Evolutionary conservation across 2,113 vertebrate genomes (phyloP), one percentile per base, ranked within the genome.

Genomic region (Cyanoliseus patagonus): DNA sequence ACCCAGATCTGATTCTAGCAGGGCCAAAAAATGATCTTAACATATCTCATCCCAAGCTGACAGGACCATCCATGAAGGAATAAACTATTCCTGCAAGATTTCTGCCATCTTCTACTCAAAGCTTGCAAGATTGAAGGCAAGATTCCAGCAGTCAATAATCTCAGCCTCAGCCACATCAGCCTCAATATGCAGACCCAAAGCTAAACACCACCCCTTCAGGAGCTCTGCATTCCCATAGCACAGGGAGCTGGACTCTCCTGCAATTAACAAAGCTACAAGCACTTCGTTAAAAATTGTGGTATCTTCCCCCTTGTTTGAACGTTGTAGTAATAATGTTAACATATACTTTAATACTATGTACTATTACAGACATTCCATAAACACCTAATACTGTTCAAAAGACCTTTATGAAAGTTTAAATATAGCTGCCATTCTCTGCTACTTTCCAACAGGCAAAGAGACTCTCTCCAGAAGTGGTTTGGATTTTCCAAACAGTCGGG

Each of bases 331-430:
- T 33, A 66, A 73, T 2, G 39, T 75, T 75, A 88, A 83, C 67
- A 89, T 74, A 37, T 31, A 44, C 39, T 83, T 96, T 69, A 74
- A 69, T 68, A 49, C 31, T 42, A 33, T 42, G n/a, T 46, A 46
- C 37, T 52, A 41, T 28, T 73, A 85, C 91, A 94, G 88, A 59
- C 63, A 59, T 95, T 87, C 63, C 92, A 89, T 94, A 91, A 95
- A 94, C 83, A 92, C 81, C 74, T 83, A 86, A 87, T 59, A 52
- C 80, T 70, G 13, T 66, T 75, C 86, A 78, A 39, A 96, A 90
- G 47, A 68, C 35, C 18, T 91, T 93, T 90, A 90, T 30, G 92
- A 37, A 92, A 69, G 46, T 92, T 93, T 81, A 78, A 83, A 92
- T 81, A 72, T 42, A 96, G 85, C 87, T 93, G 90, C 35, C 30